A percentile compares a stretch with the other conserved stretches of the same genome.
Conservation (phyloP, 2,113 vertebrate species). For the Nematolebias whitei region DNA sequence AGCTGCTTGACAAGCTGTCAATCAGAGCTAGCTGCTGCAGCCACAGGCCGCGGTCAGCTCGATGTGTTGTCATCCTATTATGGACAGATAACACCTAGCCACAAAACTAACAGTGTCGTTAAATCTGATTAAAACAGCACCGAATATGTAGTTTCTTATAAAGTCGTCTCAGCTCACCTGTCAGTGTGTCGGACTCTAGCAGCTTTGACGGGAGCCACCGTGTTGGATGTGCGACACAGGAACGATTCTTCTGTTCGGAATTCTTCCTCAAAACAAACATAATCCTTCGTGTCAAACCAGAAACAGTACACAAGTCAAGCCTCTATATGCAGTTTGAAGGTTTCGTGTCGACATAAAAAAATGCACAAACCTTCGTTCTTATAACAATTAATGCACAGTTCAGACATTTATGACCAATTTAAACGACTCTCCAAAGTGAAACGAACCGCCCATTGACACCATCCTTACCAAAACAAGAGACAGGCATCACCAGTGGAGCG, state of each 20-base stretch:
- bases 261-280: neutral
- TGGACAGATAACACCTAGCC: slow-evolving; percentile 27
- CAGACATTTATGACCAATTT: neutral
- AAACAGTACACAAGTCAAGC: no score
- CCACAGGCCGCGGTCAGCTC: slow-evolving; percentile 57
- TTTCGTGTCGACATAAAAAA: neutral
- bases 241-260: slow-evolving; percentile 16
- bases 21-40: slow-evolving; percentile 37
- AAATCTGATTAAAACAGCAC: neutral
- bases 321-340: neutral
- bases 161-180: slow-evolving; percentile 55
- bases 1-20: slow-evolving; percentile 36
- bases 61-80: slow-evolving; percentile 37
- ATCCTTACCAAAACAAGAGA: slow-evolving; percentile 68
- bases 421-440: slow-evolving; percentile 7
- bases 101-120: slow-evolving; percentile 10
- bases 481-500: slow-evolving; percentile 63
- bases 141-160: neutral
- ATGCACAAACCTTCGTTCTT: neutral
- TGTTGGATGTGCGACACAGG: neutral
- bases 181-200: slow-evolving; percentile 55
- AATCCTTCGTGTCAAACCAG: neutral
- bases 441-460: slow-evolving; percentile 11
- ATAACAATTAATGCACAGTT: accelerated
- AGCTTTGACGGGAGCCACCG: slow-evolving; percentile 39